Evolutionary conservation across 2,797 vertebrate species (phyloP), one percentile per base, ranked within the genome.

Genomic region (Pangasius djambal): DNA sequence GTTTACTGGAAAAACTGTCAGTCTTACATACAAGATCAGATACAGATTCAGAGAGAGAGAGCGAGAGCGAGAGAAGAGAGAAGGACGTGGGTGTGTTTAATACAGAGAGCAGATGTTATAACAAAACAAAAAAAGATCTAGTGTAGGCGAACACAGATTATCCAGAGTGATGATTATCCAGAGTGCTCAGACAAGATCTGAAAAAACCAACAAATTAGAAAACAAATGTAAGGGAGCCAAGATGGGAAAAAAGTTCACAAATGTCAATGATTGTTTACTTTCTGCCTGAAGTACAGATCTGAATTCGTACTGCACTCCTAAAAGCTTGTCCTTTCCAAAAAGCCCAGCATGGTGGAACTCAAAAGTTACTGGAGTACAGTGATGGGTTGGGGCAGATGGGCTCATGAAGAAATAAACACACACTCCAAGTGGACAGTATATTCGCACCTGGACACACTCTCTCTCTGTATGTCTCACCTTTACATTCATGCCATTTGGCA

Each of bases 91-190:
- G 83, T 77, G 86, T 74, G 79, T 88, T 57, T 85, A 86, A 89
- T 75, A 63, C 74, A 89, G 75, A 86, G 69, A 83, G 65, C 87
- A 90, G 87, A 90, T 91, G 89, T 88, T 81, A 34, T 9, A 57
- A 75, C 20, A 75, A 55, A 75, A 86, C 31, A 37, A 59, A 88
- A 69, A 16, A 79, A 52, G 74, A 65, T 22, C 20, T 55, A 83
- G 34, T 81, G 83, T 88, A 88, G 83, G 83, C 28, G 34, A 85
- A 59, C 28, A 52, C 5, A n/a, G 86, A n/a, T 89, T 70, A 70
- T 69, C 50, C 40, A 72, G 86, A 31, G 57, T 55, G 61, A 87
- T 44, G 13, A 34, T 18, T 48, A 88, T 40, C 40, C 61, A 78
- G 20, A 40, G 59, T 31, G 57, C 34, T 84, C 22, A 69, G 67